Percentiles rank a stretch among this genome's conserved stretches.
Evolutionary conservation across 2,113 vertebrate species (phyloP).

Genomic region (Microcebus lehilahytsara): DNA sequence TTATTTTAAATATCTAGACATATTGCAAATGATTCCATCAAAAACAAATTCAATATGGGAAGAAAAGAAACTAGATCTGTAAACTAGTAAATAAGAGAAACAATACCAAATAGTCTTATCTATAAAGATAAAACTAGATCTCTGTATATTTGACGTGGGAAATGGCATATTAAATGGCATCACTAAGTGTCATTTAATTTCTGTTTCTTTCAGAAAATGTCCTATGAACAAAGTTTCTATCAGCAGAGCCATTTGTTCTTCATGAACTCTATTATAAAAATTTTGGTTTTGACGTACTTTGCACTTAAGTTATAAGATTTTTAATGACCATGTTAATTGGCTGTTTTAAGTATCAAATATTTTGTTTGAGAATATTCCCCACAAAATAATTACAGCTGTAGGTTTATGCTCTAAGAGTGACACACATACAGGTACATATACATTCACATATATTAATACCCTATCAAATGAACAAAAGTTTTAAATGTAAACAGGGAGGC

Average conservation of each 20-base stretch:
- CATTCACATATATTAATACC: not conserved
- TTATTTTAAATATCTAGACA: not conserved
- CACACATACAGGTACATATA: not conserved
- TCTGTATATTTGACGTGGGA: not conserved
- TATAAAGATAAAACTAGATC: not conserved
- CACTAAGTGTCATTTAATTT: not conserved
- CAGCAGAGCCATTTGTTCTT: not conserved
- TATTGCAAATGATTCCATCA: not conserved
- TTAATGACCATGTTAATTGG: not conserved
- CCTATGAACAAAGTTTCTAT: conserved; percentile 31
- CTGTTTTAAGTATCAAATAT: conserved; percentile 14
- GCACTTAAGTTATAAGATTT: not conserved
- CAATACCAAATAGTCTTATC: not conserved
- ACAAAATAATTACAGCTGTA: not conserved
- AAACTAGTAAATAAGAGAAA: not conserved
- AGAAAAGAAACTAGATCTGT: conserved; percentile 20
- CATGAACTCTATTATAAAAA: not conserved
- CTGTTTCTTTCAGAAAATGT: conserved; percentile 5
- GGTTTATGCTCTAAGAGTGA: not conserved
- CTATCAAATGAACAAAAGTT: not conserved
- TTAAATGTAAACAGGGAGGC: not conserved
- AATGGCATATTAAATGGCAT: not conserved
- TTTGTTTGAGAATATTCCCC: not conserved
- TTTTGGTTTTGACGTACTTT: not conserved
- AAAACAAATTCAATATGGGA: conserved; percentile 43